A percentile compares a stretch with the other conserved stretches of the same genome.
phyloP scores from a whole-genome alignment of 2,797 vertebrate species.

The Agapornis canus region DNA sequence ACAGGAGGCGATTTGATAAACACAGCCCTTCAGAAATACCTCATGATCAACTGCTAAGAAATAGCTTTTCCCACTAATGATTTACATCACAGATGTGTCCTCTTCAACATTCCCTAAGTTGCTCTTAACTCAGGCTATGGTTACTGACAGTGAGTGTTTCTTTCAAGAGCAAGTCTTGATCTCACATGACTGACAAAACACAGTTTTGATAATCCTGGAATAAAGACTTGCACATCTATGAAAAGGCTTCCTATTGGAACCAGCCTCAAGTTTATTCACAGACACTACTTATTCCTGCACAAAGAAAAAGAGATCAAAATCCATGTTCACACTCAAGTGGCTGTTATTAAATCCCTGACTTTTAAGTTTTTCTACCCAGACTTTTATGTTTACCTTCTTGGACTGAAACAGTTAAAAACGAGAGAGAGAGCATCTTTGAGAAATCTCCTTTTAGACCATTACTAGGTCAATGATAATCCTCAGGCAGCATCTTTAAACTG shows the following conservation, averaged over 20 bases:
- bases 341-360: neutral
- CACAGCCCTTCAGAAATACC: neutral
- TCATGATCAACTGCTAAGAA: slow-evolving; percentile 37
- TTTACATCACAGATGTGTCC: neutral
- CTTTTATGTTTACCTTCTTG: neutral
- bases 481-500: neutral
- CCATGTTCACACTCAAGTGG: neutral
- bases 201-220: neutral
- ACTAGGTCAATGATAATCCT: neutral
- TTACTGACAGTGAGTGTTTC: neutral
- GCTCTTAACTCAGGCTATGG: neutral
- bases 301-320: neutral
- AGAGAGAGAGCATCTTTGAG: neutral
- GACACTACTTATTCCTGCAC: neutral
- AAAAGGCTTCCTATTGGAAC: neutral
- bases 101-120: neutral
- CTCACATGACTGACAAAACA: neutral
- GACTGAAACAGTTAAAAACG: neutral
- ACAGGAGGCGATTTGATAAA: slow-evolving; percentile 29
- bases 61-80: neutral
- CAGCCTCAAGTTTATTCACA: neutral
- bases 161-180: neutral
- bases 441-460: neutral
- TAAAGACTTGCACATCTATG: neutral
- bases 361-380: neutral